These are phyloP conservation scores for Oryctes rhinoceros DNA, from an alignment of 1,140 invertebrate genomes.

Conservation along the genomic window DNA sequence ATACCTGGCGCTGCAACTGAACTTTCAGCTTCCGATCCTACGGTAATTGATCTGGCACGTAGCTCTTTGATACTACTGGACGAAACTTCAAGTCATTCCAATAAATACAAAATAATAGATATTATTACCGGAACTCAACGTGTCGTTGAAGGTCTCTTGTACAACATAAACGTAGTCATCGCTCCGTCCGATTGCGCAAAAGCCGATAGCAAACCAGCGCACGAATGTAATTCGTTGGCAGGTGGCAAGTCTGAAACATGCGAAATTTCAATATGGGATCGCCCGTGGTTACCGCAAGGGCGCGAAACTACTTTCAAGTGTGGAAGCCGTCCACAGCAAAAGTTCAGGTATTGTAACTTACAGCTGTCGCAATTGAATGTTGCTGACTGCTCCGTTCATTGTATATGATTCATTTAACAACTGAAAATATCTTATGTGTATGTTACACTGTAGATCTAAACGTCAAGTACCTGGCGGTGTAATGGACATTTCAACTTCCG, in stretches of 20 bases:
- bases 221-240: conserved; percentile 50
- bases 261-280: conserved; percentile 64
- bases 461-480: conserved; percentile 45
- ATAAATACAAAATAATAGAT: conserved; percentile 61
- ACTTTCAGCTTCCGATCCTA: conserved; percentile 31
- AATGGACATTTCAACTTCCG: not conserved
- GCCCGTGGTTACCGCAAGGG: too few relatives aligned
- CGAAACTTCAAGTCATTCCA: conserved; percentile 60
- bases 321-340: conserved; percentile 1
- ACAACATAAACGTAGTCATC: conserved; percentile 62
- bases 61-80: conserved; percentile 61
- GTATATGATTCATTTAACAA: not conserved
- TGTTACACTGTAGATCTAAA: conserved; percentile 33
- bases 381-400: too few relatives aligned
- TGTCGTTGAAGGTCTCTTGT: conserved; percentile 61
- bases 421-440: not conserved
- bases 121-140: conserved; percentile 61
- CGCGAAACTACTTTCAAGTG: conserved; percentile 47
- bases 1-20: conserved; percentile 44
- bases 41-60: conserved; percentile 56
- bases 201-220: conserved; percentile 29
- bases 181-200: conserved; percentile 47
- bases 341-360: not conserved
- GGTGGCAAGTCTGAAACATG: conserved; percentile 52
- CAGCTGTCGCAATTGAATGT: too few relatives aligned